Evolutionary conservation across 2,888 invertebrate genomes (phyloP).

Genomic region (Cartodere bifasciata): DNA sequence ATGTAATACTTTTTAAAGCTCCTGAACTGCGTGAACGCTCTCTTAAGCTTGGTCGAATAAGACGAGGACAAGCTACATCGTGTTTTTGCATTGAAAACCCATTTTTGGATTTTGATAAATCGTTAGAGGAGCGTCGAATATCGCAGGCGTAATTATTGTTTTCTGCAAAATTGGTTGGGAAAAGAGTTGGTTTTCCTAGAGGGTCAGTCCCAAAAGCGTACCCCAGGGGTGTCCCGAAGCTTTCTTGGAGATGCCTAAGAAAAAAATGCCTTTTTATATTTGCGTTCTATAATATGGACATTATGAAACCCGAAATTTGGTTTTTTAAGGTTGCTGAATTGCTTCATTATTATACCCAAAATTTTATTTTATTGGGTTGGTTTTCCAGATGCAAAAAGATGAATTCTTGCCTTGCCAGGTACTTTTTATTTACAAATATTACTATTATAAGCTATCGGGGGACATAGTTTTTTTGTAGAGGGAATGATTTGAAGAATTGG

Average conservation of each 20-base stretch:
- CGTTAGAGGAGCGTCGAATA: slow-evolving; percentile 26
- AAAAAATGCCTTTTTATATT: no score
- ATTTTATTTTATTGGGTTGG: no score
- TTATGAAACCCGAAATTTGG: no score
- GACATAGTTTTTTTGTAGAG: no score
- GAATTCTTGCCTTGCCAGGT: no score
- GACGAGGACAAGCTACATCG: slow-evolving; percentile 26
- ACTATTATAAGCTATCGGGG: no score
- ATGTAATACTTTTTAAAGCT: slow-evolving; percentile 57
- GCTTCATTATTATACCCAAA: no score
- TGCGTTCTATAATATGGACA: no score
- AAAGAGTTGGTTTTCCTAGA: slow-evolving; percentile 33
- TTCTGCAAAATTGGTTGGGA: slow-evolving; percentile 34
- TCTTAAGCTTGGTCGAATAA: slow-evolving; percentile 17
- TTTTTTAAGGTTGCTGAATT: no score
- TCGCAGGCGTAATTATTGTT: slow-evolving; percentile 32
- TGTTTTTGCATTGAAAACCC: slow-evolving; percentile 23
- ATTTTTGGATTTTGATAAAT: slow-evolving; percentile 22
- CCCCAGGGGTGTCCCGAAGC: slow-evolving; percentile 26
- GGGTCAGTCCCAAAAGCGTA: slow-evolving; percentile 25
- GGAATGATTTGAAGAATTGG: no score
- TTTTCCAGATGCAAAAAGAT: no score
- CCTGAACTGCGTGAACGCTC: slow-evolving; percentile 30
- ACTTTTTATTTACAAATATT: no score
- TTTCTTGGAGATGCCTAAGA: slow-evolving; percentile 25